A percentile compares a stretch with the other conserved stretches of the same genome.
Evolutionary conservation across 2,113 vertebrate species (phyloP).

Genomic region (Lycaon pictus): DNA sequence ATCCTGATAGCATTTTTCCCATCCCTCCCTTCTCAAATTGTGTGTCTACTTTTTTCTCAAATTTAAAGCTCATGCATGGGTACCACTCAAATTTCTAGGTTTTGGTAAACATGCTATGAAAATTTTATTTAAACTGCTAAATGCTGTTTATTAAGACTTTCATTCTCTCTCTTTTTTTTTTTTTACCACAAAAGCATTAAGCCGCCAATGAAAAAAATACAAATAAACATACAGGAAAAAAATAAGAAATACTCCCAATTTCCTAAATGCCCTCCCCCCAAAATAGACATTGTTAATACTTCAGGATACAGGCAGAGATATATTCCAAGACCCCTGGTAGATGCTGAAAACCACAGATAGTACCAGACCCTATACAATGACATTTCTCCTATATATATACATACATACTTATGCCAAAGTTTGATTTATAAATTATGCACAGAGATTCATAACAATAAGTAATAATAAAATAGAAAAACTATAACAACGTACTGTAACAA

Average conservation of each 20-base stretch:
- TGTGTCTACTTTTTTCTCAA: neutral
- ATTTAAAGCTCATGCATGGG: neutral
- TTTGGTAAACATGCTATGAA: neutral
- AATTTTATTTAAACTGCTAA: neutral
- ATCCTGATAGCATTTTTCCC: neutral
- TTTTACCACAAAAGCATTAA: neutral
- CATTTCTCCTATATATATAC: neutral
- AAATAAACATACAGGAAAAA: neutral
- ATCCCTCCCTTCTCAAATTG: neutral
- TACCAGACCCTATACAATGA: neutral
- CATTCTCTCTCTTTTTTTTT: too few species aligned
- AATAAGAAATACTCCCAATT: conserved; percentile 15
- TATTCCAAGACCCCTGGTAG: neutral
- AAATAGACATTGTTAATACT: neutral
- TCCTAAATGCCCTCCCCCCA: neutral
- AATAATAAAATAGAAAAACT: neutral
- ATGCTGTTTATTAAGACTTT: neutral
- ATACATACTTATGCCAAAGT: neutral
- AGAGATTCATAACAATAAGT: neutral
- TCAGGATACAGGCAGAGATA: neutral
- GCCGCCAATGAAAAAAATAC: neutral
- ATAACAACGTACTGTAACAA: neutral
- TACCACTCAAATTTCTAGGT: neutral
- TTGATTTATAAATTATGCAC: neutral
- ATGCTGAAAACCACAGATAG: neutral